Conservation (phyloP, 2,113 vertebrate genomes). For the human region GRCh38 chr18:43120001-43120500, state of each 20-base stretch:
- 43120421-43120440: neutral
- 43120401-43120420: neutral
- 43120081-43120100: neutral
- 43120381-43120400: neutral
- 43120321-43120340: neutral
- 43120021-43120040: neutral
- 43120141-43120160: neutral
- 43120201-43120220: neutral
- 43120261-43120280: neutral
- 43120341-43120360: neutral
- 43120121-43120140: neutral
- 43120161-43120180: neutral
- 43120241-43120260: neutral
- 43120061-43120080: neutral
- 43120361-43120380: neutral
- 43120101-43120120: slow-evolving; percentile 15
- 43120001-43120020: neutral
- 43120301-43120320: neutral
- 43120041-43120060: neutral
- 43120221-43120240: neutral
- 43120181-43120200: neutral
- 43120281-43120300: neutral
- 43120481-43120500: neutral
- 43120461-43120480: neutral
- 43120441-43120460: slow-evolving; percentile 9